A percentile compares a stretch with the other conserved stretches of the same genome.
Evolutionary conservation across 2,888 invertebrate species (phyloP).

Genomic region (Tetanocera ferruginea): DNA sequence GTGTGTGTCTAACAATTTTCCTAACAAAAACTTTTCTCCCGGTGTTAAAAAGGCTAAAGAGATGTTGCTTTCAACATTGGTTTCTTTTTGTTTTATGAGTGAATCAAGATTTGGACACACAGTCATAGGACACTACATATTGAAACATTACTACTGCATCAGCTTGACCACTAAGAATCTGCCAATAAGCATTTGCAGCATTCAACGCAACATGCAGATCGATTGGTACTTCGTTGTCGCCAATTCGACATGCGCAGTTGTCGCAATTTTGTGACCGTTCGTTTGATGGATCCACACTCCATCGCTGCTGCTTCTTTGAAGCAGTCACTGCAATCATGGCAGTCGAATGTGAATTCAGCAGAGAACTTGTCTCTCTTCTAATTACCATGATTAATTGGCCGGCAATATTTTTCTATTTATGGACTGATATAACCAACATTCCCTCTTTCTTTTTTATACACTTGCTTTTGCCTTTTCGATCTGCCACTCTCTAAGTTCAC

Average conservation of each 20-base stretch:
- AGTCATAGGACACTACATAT: background rate
- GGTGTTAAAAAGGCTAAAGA: too few species aligned
- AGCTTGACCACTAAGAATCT: background rate
- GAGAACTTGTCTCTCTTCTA: conserved; percentile 44
- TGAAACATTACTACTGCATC: background rate
- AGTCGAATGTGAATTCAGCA: background rate
- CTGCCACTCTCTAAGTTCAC: background rate
- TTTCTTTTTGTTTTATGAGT: too few species aligned
- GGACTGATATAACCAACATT: conserved; percentile 38
- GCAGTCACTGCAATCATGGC: conserved; percentile 42
- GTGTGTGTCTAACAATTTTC: too few species aligned
- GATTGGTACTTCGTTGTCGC: conserved; percentile 49
- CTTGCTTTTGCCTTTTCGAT: background rate
- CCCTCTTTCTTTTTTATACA: background rate
- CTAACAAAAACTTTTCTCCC: background rate
- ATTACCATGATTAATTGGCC: conserved; percentile 62
- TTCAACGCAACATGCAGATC: conserved; percentile 46
- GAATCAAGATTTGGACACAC: background rate
- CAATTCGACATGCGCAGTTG: conserved; percentile 42
- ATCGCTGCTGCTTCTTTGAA: background rate
- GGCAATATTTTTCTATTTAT: conserved; percentile 63
- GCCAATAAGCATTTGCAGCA: background rate
- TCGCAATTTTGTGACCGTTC: conserved; percentile 51
- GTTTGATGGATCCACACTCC: conserved; percentile 40
- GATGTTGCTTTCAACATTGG: too few species aligned